Percentiles rank a stretch among this genome's conserved stretches.
These are phyloP conservation scores for Brachynemurus nebulosus DNA, from an alignment of 2,888 invertebrate species.

Conservation along the genomic window DNA sequence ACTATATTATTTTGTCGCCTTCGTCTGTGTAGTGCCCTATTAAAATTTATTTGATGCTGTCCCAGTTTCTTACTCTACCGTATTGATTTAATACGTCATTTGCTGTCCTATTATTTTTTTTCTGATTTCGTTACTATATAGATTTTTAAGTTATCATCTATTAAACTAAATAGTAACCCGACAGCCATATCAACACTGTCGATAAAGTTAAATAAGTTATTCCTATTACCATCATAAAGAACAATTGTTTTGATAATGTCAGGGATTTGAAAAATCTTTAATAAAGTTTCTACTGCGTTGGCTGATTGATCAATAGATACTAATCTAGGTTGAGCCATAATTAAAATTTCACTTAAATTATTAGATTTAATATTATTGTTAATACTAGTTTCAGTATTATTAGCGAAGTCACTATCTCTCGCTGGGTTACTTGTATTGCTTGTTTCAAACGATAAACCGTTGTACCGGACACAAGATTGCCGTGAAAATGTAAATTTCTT, in stretches of 20 bases:
- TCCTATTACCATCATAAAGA: not conserved
- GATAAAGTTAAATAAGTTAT: not conserved
- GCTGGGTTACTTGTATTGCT: no score
- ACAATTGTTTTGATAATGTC: not conserved
- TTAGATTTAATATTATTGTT: no score
- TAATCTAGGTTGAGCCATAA: not conserved
- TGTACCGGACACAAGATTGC: no score
- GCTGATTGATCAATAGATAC: not conserved
- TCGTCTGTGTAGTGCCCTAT: not conserved
- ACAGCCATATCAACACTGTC: not conserved
- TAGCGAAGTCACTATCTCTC: no score
- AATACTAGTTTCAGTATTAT: no score
- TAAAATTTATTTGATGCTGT: not conserved
- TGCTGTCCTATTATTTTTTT: not conserved
- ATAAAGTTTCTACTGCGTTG: not conserved
- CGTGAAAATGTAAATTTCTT: no score
- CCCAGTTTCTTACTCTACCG: not conserved
- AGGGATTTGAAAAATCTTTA: not conserved
- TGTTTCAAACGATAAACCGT: no score
- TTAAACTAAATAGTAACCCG: not conserved
- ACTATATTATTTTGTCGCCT: not conserved
- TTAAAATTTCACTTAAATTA: no score
- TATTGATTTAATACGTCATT: not conserved
- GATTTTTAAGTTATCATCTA: not conserved
- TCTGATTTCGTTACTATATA: not conserved